Evolutionary conservation across 1,140 invertebrate genomes (phyloP), one percentile per base, ranked within the genome.

Genomic region (Babylonia areolata): DNA sequence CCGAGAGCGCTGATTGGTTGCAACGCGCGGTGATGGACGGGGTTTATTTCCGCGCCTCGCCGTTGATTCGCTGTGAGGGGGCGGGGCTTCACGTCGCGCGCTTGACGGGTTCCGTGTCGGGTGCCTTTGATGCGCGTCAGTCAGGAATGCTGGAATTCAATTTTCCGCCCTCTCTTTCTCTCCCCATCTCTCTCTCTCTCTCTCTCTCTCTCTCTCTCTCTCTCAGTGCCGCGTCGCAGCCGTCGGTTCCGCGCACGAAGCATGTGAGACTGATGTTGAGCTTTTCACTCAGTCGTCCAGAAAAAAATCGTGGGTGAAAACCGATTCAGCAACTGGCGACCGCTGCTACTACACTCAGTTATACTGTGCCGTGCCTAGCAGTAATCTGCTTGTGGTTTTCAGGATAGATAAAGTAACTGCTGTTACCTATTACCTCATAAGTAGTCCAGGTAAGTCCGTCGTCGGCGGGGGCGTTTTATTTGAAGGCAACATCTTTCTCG

Each of bases 11-110:
- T 77, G 75, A 77, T 77, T 77, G 75, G 75, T n/a, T 37, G 33
- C 3, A 40, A 11, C 23, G 35, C 12, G 75, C 12, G 1, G 37
- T 40, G 75, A 77, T 77, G 35, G 75, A 77, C 75, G 37, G 75
- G 75, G 75, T 77, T 2, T 15, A 40, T 35, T 77, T 77, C 75
- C 75, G 75, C 39, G 75, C 75, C 75, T 77, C 75, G 37, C 75
- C 17, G 75, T 77, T 77, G 12, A 77, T 77, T 77, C 75, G 75
- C 75, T 20, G 37, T 77, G 23, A 77, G 75, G 75, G 75, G 75
- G 75, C 35, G 75, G 75, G 75, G 75, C 75, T 77, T 77, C 75
- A 39, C 37, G 75, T 77, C 75, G 75, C 37, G 75, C 75, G 37
- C 37, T 11, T 77, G 75, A 77, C 75, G 75, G 75, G 17, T 77